Evolutionary conservation across 2,888 invertebrate genomes (phyloP).

Genomic region (Thecocarcelia acutangulata): DNA sequence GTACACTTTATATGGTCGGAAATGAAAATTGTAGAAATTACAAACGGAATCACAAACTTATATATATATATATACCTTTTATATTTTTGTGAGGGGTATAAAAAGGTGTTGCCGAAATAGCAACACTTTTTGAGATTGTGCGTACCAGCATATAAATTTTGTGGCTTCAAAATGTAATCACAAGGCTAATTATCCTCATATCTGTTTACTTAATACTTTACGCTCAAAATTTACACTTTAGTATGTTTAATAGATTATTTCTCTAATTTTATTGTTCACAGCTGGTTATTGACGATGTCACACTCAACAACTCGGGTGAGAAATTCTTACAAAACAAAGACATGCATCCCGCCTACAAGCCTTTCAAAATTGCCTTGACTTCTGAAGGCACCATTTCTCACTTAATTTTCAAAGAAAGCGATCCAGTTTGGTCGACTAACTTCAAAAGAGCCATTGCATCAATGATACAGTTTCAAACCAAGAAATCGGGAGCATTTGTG

Average conservation of each 20-base stretch:
- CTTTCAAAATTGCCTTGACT: conserved; percentile 79
- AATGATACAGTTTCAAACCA: conserved; percentile 84
- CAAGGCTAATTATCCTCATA: too few relatives aligned
- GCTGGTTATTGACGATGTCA: conserved; percentile 81
- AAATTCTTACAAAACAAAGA: conserved; percentile 81
- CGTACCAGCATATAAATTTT: too few relatives aligned
- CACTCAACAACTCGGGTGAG: conserved; percentile 80
- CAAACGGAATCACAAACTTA: too few relatives aligned
- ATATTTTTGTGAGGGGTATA: too few relatives aligned
- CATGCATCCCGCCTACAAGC: conserved; percentile 81
- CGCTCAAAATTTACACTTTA: too few relatives aligned
- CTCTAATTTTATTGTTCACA: conserved; percentile 58
- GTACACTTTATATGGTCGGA: too few relatives aligned
- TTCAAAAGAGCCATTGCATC: conserved; percentile 86
- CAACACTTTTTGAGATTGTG: too few relatives aligned
- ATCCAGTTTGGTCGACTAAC: conserved; percentile 86
- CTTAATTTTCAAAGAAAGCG: conserved; percentile 81
- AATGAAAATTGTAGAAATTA: too few relatives aligned
- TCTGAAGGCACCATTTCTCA: conserved; percentile 79
- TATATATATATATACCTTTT: too few relatives aligned
- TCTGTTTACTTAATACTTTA: too few relatives aligned
- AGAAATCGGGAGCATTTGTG: conserved; percentile 81
- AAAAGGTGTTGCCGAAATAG: too few relatives aligned
- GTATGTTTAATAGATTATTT: neutral
- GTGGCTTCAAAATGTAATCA: too few relatives aligned